These are phyloP conservation scores for Megalurothrips usitatus DNA, from an alignment of 2,888 invertebrate genomes.

Conservation along the genomic window DNA sequence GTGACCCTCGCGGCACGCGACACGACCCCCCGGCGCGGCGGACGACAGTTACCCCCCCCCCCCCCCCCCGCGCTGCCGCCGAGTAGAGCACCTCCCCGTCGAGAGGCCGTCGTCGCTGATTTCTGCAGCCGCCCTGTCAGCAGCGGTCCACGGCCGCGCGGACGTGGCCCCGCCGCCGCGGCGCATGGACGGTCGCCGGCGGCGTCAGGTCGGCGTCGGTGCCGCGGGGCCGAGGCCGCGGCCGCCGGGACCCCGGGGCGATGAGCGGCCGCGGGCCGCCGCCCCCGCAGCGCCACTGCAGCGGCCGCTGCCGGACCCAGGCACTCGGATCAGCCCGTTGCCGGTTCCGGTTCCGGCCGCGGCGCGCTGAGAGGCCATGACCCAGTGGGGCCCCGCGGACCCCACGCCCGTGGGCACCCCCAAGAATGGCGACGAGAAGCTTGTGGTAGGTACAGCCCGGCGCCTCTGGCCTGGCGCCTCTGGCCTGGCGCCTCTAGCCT, in stretches of 20 bases:
- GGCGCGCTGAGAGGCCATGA: not conserved
- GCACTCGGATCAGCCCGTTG: no score
- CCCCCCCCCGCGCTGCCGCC: no score
- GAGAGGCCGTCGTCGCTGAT: not conserved
- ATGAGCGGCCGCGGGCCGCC: not conserved
- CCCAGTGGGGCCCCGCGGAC: slow-evolving; percentile 12
- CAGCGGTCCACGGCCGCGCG: not conserved
- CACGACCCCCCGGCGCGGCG: not conserved
- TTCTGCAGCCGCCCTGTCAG: not conserved
- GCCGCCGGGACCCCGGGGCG: not conserved
- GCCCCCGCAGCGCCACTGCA: not conserved
- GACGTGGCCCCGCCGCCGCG: not conserved
- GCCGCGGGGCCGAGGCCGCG: not conserved
- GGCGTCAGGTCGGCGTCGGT: not conserved
- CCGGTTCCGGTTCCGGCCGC: not conserved
- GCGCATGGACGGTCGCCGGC: not conserved
- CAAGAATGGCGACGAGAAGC: slow-evolving; percentile 46
- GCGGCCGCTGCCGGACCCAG: not conserved
- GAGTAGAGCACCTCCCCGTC: not conserved
- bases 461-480: not conserved
- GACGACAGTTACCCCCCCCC: no score
- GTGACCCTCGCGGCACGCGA: not conserved
- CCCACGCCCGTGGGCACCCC: slow-evolving; percentile 31
- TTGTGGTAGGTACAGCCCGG: slow-evolving; percentile 41
- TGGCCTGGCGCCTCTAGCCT: not conserved